Evolutionary conservation across 2,113 vertebrate genomes (phyloP), one percentile per base, ranked within the genome.

Genomic region (Spizaetus ornatus): DNA sequence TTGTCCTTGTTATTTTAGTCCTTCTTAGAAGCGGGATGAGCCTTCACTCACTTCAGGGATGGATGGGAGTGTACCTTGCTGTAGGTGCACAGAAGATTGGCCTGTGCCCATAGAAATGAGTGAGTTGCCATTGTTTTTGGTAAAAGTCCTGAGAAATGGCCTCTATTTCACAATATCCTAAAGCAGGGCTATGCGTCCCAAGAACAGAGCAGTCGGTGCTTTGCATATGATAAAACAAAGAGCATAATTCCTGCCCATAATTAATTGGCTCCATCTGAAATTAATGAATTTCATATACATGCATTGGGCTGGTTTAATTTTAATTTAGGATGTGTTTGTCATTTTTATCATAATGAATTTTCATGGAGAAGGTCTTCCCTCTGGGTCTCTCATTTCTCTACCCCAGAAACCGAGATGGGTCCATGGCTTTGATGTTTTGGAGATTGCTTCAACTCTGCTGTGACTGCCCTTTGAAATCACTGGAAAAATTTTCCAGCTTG

Each of bases 181-280:
- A 89, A 87, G 66, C 58, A 80, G 70, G 42, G 11, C 52, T 84
- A 14, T n/a, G 19, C 0, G 1, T 92, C 69, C 83, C 11, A 2
- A 89, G 80, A 89, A 45, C 85, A 59, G 76, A 93, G 38, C 36
- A 74, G n/a, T 42, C 3, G 1, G 27, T 82, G 58, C 86, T 82
- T 94, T 91, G 82, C 76, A 45, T 91, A 61, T 21, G 65, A 82
- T 89, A 92, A 92, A 96, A 82, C 86, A 95, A 97, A 93, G 70
- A 95, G 43, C 42, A 31, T 94, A 94, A 95, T 95, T 96, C 84
- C 58, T 95, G 70, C 91, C 91, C 84, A 42, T 96, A 93, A 97
- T 97, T 95, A 94, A 95, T 95, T 93, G 36, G 20, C 87, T 96
- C 83, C 94, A 91, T 95, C 93, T 95, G 95, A 96, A 95, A 97